A percentile compares a stretch with the other conserved stretches of the same genome.
Conservation (phyloP, 1,140 invertebrate species). For the Asobara japonica region DNA sequence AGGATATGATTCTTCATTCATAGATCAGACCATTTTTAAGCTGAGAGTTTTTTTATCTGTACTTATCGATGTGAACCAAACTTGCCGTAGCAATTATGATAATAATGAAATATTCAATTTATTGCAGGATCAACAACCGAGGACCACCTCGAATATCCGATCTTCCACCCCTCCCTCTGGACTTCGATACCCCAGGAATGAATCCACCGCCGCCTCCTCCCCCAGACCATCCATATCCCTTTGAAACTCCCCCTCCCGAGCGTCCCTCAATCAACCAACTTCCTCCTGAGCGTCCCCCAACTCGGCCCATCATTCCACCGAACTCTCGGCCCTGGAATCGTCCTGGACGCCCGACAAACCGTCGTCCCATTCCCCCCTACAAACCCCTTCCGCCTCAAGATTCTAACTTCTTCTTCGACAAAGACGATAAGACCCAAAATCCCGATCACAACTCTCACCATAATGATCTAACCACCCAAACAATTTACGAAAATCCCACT, state of each 20-base stretch:
- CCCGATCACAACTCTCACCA: constrained; percentile 41
- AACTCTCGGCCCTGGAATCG: constrained; percentile 67
- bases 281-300: constrained; percentile 55
- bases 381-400: constrained; percentile 64
- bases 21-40: too few species aligned
- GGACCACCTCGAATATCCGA: constrained; percentile 86
- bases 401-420: constrained; percentile 41
- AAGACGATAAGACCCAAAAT: constrained; percentile 40
- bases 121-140: constrained; percentile 84
- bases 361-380: constrained; percentile 67
- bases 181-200: constrained; percentile 74
- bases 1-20: too few species aligned
- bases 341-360: constrained; percentile 52
- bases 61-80: too few species aligned
- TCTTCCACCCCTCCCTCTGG: constrained; percentile 72
- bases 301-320: constrained; percentile 73
- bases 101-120: constrained; percentile 12
- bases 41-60: too few species aligned
- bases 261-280: constrained; percentile 74
- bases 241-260: constrained; percentile 65
- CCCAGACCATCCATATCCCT: constrained; percentile 57
- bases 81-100: not conserved
- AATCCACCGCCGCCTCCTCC: constrained; percentile 65
- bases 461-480: constrained; percentile 1
- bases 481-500: not conserved